phyloP scores from a whole-genome alignment of 2,113 vertebrate genomes.

The Anseranas semipalmata region DNA sequence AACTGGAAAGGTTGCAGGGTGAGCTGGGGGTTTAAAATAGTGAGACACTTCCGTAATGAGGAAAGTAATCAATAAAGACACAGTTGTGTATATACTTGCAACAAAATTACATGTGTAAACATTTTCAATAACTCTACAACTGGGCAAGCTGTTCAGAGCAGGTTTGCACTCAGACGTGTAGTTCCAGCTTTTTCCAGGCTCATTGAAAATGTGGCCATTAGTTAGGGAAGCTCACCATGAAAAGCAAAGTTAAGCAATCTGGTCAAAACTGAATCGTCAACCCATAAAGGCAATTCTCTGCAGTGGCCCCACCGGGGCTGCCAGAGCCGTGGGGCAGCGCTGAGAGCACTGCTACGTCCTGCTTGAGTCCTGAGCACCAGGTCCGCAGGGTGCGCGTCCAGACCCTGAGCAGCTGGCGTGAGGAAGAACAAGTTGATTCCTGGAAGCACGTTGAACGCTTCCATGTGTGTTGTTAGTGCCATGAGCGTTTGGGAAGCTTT shows the following conservation, averaged over 20 bases:
- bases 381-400: fast-evolving
- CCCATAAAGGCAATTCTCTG: background rate
- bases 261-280: background rate
- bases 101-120: constrained; percentile 24
- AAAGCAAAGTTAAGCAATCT: background rate
- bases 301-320: fast-evolving
- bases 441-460: fast-evolving
- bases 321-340: fast-evolving
- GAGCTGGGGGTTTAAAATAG: background rate
- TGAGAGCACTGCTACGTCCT: fast-evolving
- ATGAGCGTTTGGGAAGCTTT: background rate
- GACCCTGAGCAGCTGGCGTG: background rate
- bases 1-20: background rate
- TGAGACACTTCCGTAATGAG: background rate
- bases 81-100: constrained; percentile 13
- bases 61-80: constrained; percentile 21
- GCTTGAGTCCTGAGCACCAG: fast-evolving
- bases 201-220: background rate
- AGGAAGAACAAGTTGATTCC: background rate
- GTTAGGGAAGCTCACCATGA: background rate
- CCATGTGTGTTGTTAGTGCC: background rate
- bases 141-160: constrained; percentile 37
- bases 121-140: constrained; percentile 30
- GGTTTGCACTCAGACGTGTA: constrained; percentile 4
- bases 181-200: background rate